Base-by-base conservation (phyloP, 2,888 invertebrate genomes). In the Aplocera efformata region DNA sequence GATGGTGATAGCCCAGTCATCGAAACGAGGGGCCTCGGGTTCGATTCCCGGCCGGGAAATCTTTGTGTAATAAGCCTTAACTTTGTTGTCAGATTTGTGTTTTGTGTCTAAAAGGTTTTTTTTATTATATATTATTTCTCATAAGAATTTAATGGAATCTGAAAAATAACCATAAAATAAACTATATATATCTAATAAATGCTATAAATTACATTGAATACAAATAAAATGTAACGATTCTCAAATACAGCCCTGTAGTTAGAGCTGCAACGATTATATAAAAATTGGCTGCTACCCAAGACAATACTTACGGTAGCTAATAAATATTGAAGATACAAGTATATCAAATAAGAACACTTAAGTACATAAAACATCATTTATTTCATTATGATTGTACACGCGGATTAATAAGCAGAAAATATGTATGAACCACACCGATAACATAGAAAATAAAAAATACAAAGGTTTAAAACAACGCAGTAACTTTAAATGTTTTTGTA, bases 221-320 rank as follows among this genome's bases (percentile, higher is more conserved):
- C 25, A 8, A 25, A 8, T 25, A 9, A 9, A 8, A 4, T 8
- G 10, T 2, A 9, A 6, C 10, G 1, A 7, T 34, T 26, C 30
- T 30, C 60, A 50, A 53, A 43, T 67, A 37, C 64, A 67, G 10
- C 69, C 63, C 54, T 78, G 81, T 56, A 60, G 33, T 42, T 39
- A 50, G 33, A 42, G 47, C 48, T 48, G 47, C 47, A 48, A 41
- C 32, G 32, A 42, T 49, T 42, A 47, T 55, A 42, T 35, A 61
- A 69, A 66, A 66, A 62, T 72, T 76, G 76, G 76, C 75, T 10
- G 17, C 37, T 28, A 42, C 51, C 67, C 68, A 68, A 68, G 39
- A 56, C 42, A 44, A 60, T 58, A 33, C 53, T 56, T 49, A 43
- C 33, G 38, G 48, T 36, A 50, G 53, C 53, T 56, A 56, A 47